Conservation (phyloP, 2,113 vertebrate genomes). For the Bambusicola thoracicus region DNA sequence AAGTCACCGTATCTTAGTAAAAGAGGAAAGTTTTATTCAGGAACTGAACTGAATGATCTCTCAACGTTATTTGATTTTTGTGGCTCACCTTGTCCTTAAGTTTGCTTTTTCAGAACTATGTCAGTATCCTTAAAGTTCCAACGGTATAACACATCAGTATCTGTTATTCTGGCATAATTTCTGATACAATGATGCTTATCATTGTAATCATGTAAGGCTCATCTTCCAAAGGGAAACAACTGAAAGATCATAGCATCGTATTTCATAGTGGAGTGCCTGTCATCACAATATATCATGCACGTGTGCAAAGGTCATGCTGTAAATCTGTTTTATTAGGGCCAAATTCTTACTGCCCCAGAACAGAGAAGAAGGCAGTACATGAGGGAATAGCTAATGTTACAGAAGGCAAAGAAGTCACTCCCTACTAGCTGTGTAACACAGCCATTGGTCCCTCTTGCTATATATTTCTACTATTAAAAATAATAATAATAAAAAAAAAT, state of each 20-base stretch:
- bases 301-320: slow-evolving; percentile 63
- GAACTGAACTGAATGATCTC: slow-evolving; percentile 14
- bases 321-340: slow-evolving; percentile 60
- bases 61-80: slow-evolving; percentile 28
- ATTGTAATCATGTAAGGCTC: slow-evolving; percentile 53
- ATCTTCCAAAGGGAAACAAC: slow-evolving; percentile 58
- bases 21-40: neutral
- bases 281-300: slow-evolving; percentile 55
- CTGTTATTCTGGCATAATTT: slow-evolving; percentile 48
- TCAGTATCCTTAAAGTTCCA: slow-evolving; percentile 40
- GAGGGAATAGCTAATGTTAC: slow-evolving; percentile 6
- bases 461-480: neutral
- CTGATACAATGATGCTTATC: slow-evolving; percentile 46
- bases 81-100: slow-evolving; percentile 37
- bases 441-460: neutral
- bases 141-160: neutral
- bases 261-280: slow-evolving; percentile 51
- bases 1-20: slow-evolving; percentile 20
- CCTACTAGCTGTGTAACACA: neutral
- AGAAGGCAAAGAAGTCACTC: neutral
- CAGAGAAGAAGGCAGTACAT: neutral
- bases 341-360: slow-evolving; percentile 15
- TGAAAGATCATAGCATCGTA: slow-evolving; percentile 55
- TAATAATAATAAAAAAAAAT: neutral
- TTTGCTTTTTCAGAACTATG: slow-evolving; percentile 35